These are phyloP conservation scores for Rhizoglyphus robini DNA, from an alignment of 1,140 invertebrate species.

Conservation along the genomic window DNA sequence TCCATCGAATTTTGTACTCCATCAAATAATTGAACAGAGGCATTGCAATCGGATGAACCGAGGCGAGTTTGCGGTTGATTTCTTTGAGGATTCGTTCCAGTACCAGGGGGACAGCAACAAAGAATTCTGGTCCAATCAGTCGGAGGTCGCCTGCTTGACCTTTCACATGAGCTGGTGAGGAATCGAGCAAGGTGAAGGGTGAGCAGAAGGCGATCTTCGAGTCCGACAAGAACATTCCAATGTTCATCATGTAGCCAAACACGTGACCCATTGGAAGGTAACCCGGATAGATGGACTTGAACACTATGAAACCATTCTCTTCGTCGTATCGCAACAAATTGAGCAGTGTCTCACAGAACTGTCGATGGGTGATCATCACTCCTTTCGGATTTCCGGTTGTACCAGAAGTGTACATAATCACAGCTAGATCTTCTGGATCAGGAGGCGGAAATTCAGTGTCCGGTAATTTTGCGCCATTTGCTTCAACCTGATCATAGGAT, in stretches of 20 bases:
- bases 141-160: conserved; percentile 29
- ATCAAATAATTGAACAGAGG: conserved; percentile 20
- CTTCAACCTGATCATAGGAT: neutral
- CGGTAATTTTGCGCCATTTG: neutral
- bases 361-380: conserved; percentile 27
- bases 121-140: conserved; percentile 59
- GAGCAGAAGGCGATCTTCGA: conserved; percentile 86
- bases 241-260: conserved; percentile 55
- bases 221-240: conserved; percentile 39
- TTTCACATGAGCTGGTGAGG: conserved; percentile 33
- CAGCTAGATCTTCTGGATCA: conserved; percentile 31
- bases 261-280: conserved; percentile 96
- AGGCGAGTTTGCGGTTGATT: conserved; percentile 38
- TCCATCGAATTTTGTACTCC: conserved; percentile 23
- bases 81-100: conserved; percentile 35
- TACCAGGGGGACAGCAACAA: conserved; percentile 72
- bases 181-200: conserved; percentile 83
- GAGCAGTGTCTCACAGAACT: conserved; percentile 49
- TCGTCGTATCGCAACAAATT: conserved; percentile 64
- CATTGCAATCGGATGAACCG: conserved; percentile 25
- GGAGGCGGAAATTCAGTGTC: neutral
- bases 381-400: conserved; percentile 30
- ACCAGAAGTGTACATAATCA: conserved; percentile 30
- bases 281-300: conserved; percentile 52
- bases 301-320: conserved; percentile 26